These are phyloP conservation scores for Salvelinus sp. DNA, from an alignment of 2,113 vertebrate species.

Conservation along the genomic window DNA sequence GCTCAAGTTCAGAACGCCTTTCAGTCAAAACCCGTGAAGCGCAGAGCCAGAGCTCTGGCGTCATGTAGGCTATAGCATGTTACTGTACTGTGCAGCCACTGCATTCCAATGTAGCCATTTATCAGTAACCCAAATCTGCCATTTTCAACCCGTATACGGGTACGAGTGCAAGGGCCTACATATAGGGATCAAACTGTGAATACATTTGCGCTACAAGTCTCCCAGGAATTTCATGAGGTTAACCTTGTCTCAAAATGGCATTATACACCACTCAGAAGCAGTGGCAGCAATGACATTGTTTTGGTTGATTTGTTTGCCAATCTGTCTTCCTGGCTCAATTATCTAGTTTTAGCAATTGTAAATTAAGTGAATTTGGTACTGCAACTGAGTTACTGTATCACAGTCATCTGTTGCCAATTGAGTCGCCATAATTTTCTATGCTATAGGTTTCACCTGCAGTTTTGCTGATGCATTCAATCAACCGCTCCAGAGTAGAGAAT, in stretches of 20 bases:
- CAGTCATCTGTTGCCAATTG: slow-evolving; percentile 25
- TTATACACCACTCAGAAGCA: neutral
- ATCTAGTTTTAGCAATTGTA: neutral
- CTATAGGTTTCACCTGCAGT: slow-evolving; percentile 16
- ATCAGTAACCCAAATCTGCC: too few species aligned
- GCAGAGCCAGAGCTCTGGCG: too few species aligned
- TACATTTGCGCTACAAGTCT: neutral
- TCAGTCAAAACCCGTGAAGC: too few species aligned
- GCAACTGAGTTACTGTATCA: neutral
- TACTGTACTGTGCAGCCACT: too few species aligned
- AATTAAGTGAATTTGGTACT: neutral
- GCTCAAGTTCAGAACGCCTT: too few species aligned
- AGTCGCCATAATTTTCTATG: slow-evolving; percentile 14
- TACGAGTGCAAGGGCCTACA: neutral
- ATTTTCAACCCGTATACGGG: too few species aligned
- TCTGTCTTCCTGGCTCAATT: neutral
- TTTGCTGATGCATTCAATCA: neutral
- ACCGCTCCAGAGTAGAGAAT: slow-evolving; percentile 5
- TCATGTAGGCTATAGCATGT: too few species aligned
- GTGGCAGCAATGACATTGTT: neutral
- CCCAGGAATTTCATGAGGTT: neutral
- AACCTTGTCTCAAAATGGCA: neutral
- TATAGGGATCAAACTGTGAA: neutral
- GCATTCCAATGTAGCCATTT: too few species aligned
- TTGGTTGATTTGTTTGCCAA: slow-evolving; percentile 4